phyloP scores from a whole-genome alignment of 2,888 invertebrate species.

The Thumatha senex region DNA sequence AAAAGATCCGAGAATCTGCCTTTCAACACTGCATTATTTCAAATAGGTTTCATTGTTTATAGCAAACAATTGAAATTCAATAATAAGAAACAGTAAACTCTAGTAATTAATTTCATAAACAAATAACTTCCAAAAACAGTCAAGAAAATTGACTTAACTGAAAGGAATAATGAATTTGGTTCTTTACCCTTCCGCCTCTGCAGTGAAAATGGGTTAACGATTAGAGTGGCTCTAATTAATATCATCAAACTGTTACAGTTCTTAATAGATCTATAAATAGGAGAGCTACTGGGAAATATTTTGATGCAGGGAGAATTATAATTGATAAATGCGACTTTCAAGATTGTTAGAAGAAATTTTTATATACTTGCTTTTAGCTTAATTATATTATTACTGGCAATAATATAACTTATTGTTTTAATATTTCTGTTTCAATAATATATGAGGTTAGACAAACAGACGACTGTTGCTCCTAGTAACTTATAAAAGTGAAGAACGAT shows the following conservation, averaged over 20 bases:
- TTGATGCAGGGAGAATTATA: conserved; percentile 27
- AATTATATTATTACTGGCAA: background rate
- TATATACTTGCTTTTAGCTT: background rate
- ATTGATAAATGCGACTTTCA: background rate
- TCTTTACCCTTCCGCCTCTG: conserved; percentile 36
- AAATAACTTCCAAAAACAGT: conserved; percentile 14
- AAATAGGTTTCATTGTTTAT: too few species aligned
- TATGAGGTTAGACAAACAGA: too few species aligned
- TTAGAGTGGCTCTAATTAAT: conserved; percentile 65
- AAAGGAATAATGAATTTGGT: conserved; percentile 37
- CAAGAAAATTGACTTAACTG: conserved; percentile 23
- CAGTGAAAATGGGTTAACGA: conserved; percentile 67
- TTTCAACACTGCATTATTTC: too few species aligned
- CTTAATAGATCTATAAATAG: conserved; percentile 55
- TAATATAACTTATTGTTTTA: too few species aligned
- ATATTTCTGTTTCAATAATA: too few species aligned
- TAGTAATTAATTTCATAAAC: conserved; percentile 7
- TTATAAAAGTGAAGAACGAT: too few species aligned
- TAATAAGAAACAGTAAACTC: background rate
- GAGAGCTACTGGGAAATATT: conserved; percentile 47
- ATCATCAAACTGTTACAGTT: conserved; percentile 47
- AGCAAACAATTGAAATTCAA: background rate
- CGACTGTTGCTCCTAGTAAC: too few species aligned
- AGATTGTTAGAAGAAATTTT: too few species aligned
- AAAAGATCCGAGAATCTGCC: too few species aligned